phyloP scores from a whole-genome alignment of 30 jellyfish, hydroid and myxozoan species.

The Turritopsis dohrnii region DNA sequence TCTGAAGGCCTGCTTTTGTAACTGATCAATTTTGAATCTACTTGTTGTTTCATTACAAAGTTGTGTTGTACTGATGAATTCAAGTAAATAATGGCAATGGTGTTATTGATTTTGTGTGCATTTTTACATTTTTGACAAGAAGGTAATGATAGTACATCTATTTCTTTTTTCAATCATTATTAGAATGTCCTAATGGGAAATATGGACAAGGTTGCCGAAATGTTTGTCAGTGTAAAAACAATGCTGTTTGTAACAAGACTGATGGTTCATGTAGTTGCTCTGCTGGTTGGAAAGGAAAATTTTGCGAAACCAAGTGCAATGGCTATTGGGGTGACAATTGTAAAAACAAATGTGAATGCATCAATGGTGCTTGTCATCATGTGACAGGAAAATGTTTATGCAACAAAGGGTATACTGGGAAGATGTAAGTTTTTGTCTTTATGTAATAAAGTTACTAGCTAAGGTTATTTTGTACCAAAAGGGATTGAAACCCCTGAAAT shows the following conservation, averaged over 20 bases:
- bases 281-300: constrained; percentile 53
- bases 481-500: no score
- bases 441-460: no score
- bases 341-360: constrained; percentile 32
- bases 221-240: constrained; percentile 48
- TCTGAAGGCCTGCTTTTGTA: not conserved
- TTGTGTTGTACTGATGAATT: no score
- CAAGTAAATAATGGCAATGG: no score
- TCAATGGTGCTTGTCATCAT: constrained; percentile 35
- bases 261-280: constrained; percentile 59
- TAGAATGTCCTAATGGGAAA: constrained; percentile 45
- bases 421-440: not conserved
- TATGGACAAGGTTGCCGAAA: constrained; percentile 51
- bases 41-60: no score
- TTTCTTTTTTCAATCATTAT: not conserved
- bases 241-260: constrained; percentile 54
- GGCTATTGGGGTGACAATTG: constrained; percentile 41
- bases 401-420: constrained; percentile 16
- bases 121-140: no score
- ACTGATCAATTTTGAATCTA: no score
- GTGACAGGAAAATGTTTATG: constrained; percentile 47
- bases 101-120: no score
- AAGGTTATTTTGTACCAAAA: no score
- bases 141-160: no score
- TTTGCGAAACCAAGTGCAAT: constrained; percentile 34